A percentile compares a stretch with the other conserved stretches of the same genome.
phyloP scores from a whole-genome alignment of 2,888 invertebrate species.

The Conus canariensis region DNA sequence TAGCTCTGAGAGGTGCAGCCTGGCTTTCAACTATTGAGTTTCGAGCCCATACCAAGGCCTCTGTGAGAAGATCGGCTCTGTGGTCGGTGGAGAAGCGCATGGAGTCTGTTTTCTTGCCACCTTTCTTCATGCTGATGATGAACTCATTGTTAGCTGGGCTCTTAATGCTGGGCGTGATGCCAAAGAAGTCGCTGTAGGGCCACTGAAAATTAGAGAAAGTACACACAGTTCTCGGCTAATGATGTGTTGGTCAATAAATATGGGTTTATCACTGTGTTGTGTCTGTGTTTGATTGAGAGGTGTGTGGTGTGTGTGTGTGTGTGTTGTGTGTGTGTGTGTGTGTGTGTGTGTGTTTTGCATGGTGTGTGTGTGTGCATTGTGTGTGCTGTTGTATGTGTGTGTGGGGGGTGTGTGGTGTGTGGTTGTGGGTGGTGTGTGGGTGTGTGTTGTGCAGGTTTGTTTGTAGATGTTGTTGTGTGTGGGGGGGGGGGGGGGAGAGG shows the following conservation, averaged over 20 bases:
- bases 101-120: conserved; percentile 91
- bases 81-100: conserved; percentile 99
- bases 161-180: conserved; percentile 78
- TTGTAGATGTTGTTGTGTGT: no score
- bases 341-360: neutral
- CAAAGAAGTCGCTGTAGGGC: conserved; percentile 81
- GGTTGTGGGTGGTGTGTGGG: no score
- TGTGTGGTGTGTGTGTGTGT: neutral
- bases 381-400: neutral
- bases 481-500: no score
- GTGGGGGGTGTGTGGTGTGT: neutral
- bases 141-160: conserved; percentile 79
- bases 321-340: neutral
- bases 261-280: neutral
- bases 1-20: no score
- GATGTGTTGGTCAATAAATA: neutral
- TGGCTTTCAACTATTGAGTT: no score
- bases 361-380: no score
- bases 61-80: conserved; percentile 93
- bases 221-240: neutral
- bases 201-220: conserved; percentile 74
- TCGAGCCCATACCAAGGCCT: conserved; percentile 84
- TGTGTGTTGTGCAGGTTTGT: neutral
- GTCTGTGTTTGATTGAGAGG: no score
- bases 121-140: conserved; percentile 87